phyloP scores from a whole-genome alignment of 2,113 vertebrate species.

The Perccottus glenii region DNA sequence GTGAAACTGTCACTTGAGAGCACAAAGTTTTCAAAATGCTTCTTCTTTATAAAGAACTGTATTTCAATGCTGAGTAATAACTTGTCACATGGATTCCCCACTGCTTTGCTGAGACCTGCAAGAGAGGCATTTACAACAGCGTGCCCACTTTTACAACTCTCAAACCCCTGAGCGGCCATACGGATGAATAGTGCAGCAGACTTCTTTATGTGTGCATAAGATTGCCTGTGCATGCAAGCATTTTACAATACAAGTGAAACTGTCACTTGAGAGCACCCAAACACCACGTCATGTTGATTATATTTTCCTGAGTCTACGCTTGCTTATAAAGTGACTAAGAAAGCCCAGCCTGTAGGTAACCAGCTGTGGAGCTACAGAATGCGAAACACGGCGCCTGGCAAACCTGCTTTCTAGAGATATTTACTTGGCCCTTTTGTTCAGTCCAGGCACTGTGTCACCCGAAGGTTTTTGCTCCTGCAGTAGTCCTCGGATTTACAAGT shows the following conservation, averaged over 20 bases:
- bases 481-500: background rate
- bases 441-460: conserved; percentile 8
- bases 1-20: conserved; percentile 38
- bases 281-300: conserved; percentile 40
- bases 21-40: conserved; percentile 9
- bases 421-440: conserved; percentile 15
- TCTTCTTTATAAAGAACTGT: background rate
- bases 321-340: conserved; percentile 17
- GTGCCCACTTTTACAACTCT: background rate
- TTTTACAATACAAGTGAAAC: conserved; percentile 28
- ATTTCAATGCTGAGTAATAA: conserved; percentile 7
- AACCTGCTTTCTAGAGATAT: conserved; percentile 28
- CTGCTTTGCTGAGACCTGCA: conserved; percentile 5
- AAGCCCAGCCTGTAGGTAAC: conserved; percentile 13
- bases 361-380: conserved; percentile 19
- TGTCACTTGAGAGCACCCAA: conserved; percentile 37
- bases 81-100: conserved; percentile 2
- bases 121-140: conserved; percentile 6
- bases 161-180: background rate
- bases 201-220: conserved; percentile 4
- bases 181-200: background rate
- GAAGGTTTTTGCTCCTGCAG: conserved; percentile 8
- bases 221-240: conserved; percentile 12
- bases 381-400: conserved; percentile 22
- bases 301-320: conserved; percentile 18